phyloP scores from a whole-genome alignment of 2,113 vertebrate species.

The Corythoichthys intestinalis region DNA sequence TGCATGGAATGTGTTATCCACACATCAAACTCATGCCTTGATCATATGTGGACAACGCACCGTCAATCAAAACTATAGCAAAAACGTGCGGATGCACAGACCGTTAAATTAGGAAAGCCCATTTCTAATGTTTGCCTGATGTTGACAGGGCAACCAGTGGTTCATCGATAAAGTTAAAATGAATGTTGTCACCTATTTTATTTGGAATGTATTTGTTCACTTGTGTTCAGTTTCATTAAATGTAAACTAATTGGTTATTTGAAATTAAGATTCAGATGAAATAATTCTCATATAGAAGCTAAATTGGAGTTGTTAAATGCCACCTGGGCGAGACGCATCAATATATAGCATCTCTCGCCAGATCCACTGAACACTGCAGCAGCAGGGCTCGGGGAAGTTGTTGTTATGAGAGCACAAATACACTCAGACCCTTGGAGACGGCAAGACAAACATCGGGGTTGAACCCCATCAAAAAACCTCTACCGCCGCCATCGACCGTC shows the following conservation, averaged over 20 bases:
- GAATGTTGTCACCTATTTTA: too few species aligned
- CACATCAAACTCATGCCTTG: background rate
- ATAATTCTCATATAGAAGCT: background rate
- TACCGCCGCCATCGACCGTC: slow-evolving; percentile 63
- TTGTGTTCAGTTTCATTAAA: too few species aligned
- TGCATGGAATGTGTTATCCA: background rate
- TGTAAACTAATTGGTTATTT: too few species aligned
- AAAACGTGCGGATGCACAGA: background rate
- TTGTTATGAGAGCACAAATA: slow-evolving; percentile 67
- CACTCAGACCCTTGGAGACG: slow-evolving; percentile 62
- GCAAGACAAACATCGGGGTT: slow-evolving; percentile 68
- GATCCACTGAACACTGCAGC: slow-evolving; percentile 38
- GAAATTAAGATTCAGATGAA: background rate
- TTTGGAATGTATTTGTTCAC: too few species aligned
- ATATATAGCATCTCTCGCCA: slow-evolving; percentile 28
- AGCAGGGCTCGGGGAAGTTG: slow-evolving; percentile 45
- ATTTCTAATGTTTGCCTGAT: background rate
- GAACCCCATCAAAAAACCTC: slow-evolving; percentile 66
- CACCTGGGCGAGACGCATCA: background rate
- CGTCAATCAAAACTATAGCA: background rate
- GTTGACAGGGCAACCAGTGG: background rate
- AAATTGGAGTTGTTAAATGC: background rate
- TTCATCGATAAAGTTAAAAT: background rate
- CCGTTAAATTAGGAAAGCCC: background rate
- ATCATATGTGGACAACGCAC: background rate